phyloP scores from a whole-genome alignment of 2,888 invertebrate species.

The Ligdia adustata region DNA sequence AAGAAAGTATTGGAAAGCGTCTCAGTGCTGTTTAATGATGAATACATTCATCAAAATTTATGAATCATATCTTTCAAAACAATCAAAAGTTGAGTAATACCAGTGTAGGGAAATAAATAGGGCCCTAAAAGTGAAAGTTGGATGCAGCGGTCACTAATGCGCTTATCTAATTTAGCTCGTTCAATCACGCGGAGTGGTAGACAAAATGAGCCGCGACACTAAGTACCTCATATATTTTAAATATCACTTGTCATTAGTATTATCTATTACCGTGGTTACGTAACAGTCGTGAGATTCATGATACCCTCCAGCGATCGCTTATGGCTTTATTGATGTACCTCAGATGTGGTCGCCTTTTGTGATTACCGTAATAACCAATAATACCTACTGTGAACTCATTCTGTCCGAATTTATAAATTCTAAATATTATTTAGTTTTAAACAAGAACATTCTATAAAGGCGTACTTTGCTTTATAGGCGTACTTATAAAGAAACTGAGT shows the following conservation, averaged over 20 bases:
- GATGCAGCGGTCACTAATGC: constrained; percentile 57
- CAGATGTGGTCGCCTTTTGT: constrained; percentile 5
- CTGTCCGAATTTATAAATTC: too few relatives aligned
- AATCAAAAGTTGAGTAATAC: constrained; percentile 33
- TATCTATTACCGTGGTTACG: constrained; percentile 73
- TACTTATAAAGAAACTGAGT: too few relatives aligned
- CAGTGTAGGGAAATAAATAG: constrained; percentile 34
- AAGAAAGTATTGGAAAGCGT: too few relatives aligned
- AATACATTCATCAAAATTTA: constrained; percentile 30
- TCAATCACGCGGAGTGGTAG: constrained; percentile 63
- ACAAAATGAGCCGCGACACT: constrained; percentile 58
- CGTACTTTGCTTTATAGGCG: too few relatives aligned
- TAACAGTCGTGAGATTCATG: constrained; percentile 65
- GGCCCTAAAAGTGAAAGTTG: constrained; percentile 74
- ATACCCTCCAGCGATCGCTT: constrained; percentile 63
- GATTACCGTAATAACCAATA: constrained; percentile 22
- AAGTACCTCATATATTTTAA: constrained; percentile 71
- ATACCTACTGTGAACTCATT: constrained; percentile 5
- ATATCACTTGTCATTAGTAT: constrained; percentile 77
- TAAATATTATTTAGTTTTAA: constrained; percentile 15
- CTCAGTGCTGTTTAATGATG: too few relatives aligned
- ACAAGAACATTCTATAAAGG: constrained; percentile 1
- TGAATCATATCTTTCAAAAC: constrained; percentile 33
- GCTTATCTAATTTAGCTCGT: constrained; percentile 75
- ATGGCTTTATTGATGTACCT: constrained; percentile 42